Evolutionary conservation across 2,113 vertebrate genomes (phyloP).

Genomic region (Vulpes ferrilata): DNA sequence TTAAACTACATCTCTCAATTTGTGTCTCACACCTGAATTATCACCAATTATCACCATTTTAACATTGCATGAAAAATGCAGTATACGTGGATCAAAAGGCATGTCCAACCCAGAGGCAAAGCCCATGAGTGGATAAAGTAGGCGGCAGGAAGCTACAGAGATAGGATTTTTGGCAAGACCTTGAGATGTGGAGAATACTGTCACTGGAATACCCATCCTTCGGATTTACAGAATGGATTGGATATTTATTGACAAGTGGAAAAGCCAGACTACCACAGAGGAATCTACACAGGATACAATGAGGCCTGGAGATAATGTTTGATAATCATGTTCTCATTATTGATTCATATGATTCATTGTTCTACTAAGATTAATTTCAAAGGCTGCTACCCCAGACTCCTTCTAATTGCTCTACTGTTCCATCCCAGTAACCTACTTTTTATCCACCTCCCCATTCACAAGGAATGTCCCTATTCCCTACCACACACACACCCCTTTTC

Average conservation of each 20-base stretch:
- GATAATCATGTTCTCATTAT: background rate
- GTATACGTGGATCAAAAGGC: background rate
- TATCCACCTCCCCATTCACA: background rate
- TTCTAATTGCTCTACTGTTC: background rate
- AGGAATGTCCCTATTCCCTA: background rate
- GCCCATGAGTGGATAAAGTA: no score
- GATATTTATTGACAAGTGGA: background rate
- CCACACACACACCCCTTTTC: background rate
- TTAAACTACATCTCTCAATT: background rate
- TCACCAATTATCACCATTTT: background rate
- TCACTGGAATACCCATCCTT: background rate
- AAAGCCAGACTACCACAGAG: background rate
- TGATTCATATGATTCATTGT: background rate
- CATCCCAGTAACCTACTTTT: background rate
- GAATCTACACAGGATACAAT: background rate
- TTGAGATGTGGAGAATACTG: background rate
- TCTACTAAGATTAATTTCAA: background rate
- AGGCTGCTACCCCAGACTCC: background rate
- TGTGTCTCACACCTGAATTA: background rate
- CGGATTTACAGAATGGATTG: background rate
- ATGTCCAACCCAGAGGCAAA: background rate
- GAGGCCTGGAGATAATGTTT: background rate
- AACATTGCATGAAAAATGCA: background rate
- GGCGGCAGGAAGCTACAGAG: background rate
- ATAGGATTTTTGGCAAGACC: background rate